phyloP scores from a whole-genome alignment of 2,888 invertebrate species.

The Drymonia ruficornis region DNA sequence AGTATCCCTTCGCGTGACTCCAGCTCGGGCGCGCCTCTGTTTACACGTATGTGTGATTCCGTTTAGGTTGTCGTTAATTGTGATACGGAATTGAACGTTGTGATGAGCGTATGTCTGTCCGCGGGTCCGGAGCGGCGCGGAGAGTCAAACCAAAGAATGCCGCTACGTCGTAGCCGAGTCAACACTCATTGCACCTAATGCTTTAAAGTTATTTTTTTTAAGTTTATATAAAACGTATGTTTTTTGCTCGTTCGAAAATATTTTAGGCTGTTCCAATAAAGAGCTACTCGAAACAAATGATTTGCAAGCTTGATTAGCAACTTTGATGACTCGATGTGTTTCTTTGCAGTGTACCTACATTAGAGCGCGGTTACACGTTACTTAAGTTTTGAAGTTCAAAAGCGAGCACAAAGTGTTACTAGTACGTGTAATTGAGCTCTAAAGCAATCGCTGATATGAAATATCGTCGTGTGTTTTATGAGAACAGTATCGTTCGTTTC shows the following conservation, averaged over 20 bases:
- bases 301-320: too few species aligned
- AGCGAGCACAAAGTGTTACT: too few species aligned
- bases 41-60: constrained; percentile 33
- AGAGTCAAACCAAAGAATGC: constrained; percentile 77
- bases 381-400: too few species aligned
- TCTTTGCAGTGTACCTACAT: constrained; percentile 22
- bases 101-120: constrained; percentile 33
- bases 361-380: too few species aligned
- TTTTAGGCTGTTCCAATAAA: not conserved
- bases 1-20: constrained; percentile 6
- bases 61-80: constrained; percentile 51
- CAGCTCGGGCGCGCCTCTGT: constrained; percentile 16
- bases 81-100: constrained; percentile 53
- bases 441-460: too few species aligned
- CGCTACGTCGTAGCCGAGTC: constrained; percentile 71
- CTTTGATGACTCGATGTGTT: not conserved
- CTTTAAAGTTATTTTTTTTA: constrained; percentile 74
- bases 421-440: too few species aligned
- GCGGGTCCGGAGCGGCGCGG: constrained; percentile 27
- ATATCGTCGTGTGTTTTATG: too few species aligned
- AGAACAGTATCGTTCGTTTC: constrained; percentile 35
- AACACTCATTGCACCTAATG: constrained; percentile 76
- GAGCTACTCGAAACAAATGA: constrained; percentile 7
- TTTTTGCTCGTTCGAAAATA: constrained; percentile 8
- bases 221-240: constrained; percentile 21